Evolutionary conservation across 2,797 vertebrate species (phyloP).

Genomic region (Macropodus opercularis): DNA sequence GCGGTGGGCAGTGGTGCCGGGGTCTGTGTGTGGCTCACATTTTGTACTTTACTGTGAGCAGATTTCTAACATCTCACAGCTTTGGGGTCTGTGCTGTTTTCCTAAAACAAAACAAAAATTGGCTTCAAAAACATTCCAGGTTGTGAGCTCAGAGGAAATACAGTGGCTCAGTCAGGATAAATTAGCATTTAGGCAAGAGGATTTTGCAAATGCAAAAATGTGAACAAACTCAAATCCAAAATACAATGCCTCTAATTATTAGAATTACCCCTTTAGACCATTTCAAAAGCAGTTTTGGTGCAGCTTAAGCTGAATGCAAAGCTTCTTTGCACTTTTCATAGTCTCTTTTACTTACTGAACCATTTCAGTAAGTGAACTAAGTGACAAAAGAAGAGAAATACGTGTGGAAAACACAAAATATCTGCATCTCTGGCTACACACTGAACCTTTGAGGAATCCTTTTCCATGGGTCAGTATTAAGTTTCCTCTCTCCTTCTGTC

Average conservation of each 20-base stretch:
- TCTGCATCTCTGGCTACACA: conserved; percentile 15
- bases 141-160: conserved; percentile 28
- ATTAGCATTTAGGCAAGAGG: conserved; percentile 6
- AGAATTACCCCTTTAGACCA: background rate
- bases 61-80: conserved; percentile 37
- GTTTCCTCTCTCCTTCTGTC: conserved; percentile 14
- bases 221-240: background rate
- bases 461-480: conserved; percentile 14
- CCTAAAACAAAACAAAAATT: conserved; percentile 30
- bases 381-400: conserved; percentile 21
- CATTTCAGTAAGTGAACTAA: conserved; percentile 6
- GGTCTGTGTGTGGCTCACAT: conserved; percentile 41
- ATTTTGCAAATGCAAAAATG: conserved; percentile 16
- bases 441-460: conserved; percentile 20
- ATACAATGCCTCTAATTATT: background rate
- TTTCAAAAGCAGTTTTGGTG: background rate
- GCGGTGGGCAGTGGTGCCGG: conserved; percentile 31
- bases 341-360: background rate
- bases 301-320: background rate
- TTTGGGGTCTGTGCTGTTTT: conserved; percentile 25
- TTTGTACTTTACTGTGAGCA: conserved; percentile 32
- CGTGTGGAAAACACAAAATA: conserved; percentile 10
- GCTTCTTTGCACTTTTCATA: background rate
- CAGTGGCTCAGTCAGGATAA: conserved; percentile 9
- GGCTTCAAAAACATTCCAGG: conserved; percentile 22